phyloP scores from a whole-genome alignment of 2,113 vertebrate genomes.

The Notarius lentiginosus region DNA sequence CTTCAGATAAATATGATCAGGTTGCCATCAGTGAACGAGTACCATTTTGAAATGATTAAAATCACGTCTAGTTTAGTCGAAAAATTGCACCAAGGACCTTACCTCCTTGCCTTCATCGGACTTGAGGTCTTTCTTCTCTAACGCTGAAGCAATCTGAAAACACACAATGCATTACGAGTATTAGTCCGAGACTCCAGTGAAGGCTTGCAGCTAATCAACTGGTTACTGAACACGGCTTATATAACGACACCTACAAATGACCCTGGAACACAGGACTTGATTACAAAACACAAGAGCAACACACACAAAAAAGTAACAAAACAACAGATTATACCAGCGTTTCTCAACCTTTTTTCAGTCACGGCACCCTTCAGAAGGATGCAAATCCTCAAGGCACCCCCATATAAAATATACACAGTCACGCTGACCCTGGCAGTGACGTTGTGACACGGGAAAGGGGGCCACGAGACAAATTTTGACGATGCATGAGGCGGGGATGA shows the following conservation, averaged over 20 bases:
- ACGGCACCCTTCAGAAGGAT: too few relatives aligned
- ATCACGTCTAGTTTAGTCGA: neutral
- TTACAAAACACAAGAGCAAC: neutral
- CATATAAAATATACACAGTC: too few relatives aligned
- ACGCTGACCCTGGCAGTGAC: too few relatives aligned
- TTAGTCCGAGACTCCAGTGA: neutral
- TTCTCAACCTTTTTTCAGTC: too few relatives aligned
- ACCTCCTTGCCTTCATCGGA: constrained; percentile 79
- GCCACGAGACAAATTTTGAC: too few relatives aligned
- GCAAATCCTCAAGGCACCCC: too few relatives aligned
- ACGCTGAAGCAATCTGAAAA: constrained; percentile 79
- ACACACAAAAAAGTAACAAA: neutral
- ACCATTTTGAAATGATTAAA: neutral
- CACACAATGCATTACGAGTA: neutral
- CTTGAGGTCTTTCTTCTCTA: constrained; percentile 71
- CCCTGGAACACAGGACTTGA: neutral
- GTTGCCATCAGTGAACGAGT: neutral
- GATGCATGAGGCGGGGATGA: too few relatives aligned
- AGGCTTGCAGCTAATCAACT: neutral
- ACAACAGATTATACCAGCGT: too few relatives aligned
- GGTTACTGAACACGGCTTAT: neutral
- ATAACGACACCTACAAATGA: neutral
- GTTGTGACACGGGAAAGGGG: too few relatives aligned
- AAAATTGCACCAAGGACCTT: constrained; percentile 36
- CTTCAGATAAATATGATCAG: neutral